These are phyloP conservation scores for Corythaeola cristata DNA, from an alignment of 2,113 vertebrate species.

Conservation along the genomic window DNA sequence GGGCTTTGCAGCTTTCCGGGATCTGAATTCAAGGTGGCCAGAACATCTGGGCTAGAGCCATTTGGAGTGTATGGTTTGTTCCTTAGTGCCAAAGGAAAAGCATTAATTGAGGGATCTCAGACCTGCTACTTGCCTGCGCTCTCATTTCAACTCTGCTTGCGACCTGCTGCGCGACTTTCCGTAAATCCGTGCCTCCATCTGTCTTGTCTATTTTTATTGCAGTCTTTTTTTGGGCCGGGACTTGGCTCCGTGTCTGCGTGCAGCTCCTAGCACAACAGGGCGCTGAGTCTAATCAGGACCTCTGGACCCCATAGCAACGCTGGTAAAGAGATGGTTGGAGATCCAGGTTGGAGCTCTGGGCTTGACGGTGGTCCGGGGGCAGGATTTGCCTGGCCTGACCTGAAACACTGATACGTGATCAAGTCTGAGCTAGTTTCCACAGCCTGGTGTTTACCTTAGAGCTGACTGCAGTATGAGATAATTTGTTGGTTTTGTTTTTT, in stretches of 20 bases:
- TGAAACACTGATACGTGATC: not conserved
- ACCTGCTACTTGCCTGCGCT: not conserved
- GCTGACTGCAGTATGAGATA: not conserved
- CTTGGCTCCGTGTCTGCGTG: not conserved
- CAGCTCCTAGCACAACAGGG: not conserved
- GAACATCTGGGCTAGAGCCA: not conserved
- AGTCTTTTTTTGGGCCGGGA: not conserved
- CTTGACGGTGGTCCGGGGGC: not conserved
- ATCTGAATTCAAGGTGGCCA: not conserved
- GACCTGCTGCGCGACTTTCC: not conserved
- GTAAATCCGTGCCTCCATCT: constrained; percentile 38
- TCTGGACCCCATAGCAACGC: fast-evolving
- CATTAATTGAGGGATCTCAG: not conserved
- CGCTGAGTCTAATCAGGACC: not conserved
- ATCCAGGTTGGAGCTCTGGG: not conserved
- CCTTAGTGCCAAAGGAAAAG: not conserved
- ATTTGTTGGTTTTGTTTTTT: not conserved
- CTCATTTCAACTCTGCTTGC: not conserved
- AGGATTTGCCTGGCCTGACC: not conserved
- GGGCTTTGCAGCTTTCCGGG: not conserved
- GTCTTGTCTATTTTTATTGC: not conserved
- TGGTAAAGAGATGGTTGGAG: not conserved
- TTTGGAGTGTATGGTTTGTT: not conserved
- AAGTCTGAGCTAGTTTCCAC: not conserved
- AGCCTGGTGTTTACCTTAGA: not conserved